Base-by-base conservation (phyloP, 2,888 invertebrate genomes). In the Idaea biselata region DNA sequence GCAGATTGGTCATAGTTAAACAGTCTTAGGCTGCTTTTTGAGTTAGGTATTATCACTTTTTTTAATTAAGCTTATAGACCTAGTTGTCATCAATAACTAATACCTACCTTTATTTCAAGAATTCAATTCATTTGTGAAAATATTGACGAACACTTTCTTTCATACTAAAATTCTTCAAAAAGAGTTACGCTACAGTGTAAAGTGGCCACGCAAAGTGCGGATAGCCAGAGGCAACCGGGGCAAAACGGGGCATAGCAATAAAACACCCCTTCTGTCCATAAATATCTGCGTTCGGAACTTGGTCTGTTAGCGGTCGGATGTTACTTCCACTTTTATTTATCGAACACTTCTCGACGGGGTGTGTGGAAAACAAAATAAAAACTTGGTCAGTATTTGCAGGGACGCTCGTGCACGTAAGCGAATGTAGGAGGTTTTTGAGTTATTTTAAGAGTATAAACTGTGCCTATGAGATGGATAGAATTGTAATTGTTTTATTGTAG, bases 201-300 rank as follows among this genome's bases (percentile, higher is more conserved):
- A 63, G 62, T 60, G n/a, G 31, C 16, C 64, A 77, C 74, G 73
- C 75, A 82, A 84, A 89, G 89, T 89, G 88, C 81, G 84, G 86
- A 91, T 87, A 76, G 89, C 91, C 90, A 80, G 86, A 84, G 89
- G 91, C 91, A 84, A 91, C 84, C 85, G 86, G 90, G 90, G 88
- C 91, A 91, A 90, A 91, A 86, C 86, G 87, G 87, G 83, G 84
- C 86, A 87, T 76, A 71, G 86, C 88, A 81, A 91, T 91, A 91
- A 91, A 91, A 83, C 89, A 91, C 84, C 91, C 91, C 89, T 88
- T 84, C 85, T 87, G 85, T 84, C 88, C 89, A 91, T 92, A 92
- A 91, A 91, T 91, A 91, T 90, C 87, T 84, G 70, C 72, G 85
- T 89, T 89, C 89, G 90, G 91, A 91, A 91, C 87, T 88, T 82